Conservation (phyloP, 2,113 vertebrate genomes). For the Australoheros scitulus region DNA sequence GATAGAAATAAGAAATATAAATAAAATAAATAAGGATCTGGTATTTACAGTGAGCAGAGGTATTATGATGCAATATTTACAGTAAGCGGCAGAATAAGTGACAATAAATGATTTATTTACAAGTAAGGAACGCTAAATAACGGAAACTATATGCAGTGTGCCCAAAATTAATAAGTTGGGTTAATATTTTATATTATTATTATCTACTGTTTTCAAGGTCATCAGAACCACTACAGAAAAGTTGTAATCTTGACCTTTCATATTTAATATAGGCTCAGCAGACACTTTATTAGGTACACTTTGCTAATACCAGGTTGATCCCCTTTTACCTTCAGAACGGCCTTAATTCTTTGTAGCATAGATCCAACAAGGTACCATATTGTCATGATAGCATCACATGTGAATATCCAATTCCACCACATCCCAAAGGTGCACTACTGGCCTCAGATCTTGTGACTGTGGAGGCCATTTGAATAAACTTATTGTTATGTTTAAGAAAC, state of each 20-base stretch:
- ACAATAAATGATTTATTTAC: no score
- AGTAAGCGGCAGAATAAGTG: no score
- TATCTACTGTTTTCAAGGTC: no score
- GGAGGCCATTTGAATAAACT: neutral
- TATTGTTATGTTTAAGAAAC: neutral
- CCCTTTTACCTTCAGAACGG: neutral
- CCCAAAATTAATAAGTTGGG: neutral
- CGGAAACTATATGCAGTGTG: neutral
- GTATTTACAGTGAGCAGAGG: no score
- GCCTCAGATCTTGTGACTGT: neutral
- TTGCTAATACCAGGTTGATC: no score
- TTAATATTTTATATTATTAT: no score
- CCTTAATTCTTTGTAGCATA: neutral
- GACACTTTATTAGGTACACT: neutral
- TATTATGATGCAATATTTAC: no score
- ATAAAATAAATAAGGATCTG: no score
- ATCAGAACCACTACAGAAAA: neutral
- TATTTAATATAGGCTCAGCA: neutral
- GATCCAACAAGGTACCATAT: neutral
- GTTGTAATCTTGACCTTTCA: neutral
- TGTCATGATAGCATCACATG: neutral
- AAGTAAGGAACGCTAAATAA: no score
- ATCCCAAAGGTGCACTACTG: neutral
- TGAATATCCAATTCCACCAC: neutral
- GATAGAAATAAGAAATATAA: no score